phyloP scores from a whole-genome alignment of 2,888 invertebrate species.

The Lasioglossum villosulum region DNA sequence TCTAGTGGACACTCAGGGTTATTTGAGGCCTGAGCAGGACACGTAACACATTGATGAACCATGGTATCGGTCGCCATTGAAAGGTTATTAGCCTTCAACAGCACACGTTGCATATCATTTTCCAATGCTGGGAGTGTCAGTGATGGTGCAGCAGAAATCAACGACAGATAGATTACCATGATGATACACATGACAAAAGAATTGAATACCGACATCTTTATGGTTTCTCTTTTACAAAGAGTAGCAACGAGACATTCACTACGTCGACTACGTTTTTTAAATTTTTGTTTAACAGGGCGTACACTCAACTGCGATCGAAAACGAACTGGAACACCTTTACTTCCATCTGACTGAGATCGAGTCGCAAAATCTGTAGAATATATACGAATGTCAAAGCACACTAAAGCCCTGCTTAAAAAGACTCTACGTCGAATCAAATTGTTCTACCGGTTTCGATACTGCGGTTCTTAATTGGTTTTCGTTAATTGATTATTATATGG shows the following conservation, averaged over 20 bases:
- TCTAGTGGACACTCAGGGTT: neutral
- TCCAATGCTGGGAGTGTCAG: fast-evolving
- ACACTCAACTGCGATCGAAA: neutral
- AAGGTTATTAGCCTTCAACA: neutral
- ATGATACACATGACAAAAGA: neutral
- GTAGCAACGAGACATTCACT: neutral
- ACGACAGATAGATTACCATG: neutral
- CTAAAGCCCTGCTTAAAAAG: neutral
- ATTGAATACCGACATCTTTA: neutral
- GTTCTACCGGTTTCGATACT: neutral
- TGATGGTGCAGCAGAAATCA: neutral
- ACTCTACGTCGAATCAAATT: neutral
- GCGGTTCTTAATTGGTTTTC: neutral
- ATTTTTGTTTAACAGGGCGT: neutral
- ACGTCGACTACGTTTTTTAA: neutral
- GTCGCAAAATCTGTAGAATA: no score
- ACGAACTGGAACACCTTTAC: neutral
- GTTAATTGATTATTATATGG: neutral
- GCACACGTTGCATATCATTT: neutral
- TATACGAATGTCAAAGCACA: neutral
- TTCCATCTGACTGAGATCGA: neutral
- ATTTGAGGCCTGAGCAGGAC: neutral
- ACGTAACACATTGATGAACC: no score
- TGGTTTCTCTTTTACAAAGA: neutral
- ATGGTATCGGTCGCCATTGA: no score